These are phyloP conservation scores for Micromesistius poutassou DNA, from an alignment of 2,797 vertebrate species.

Conservation along the genomic window DNA sequence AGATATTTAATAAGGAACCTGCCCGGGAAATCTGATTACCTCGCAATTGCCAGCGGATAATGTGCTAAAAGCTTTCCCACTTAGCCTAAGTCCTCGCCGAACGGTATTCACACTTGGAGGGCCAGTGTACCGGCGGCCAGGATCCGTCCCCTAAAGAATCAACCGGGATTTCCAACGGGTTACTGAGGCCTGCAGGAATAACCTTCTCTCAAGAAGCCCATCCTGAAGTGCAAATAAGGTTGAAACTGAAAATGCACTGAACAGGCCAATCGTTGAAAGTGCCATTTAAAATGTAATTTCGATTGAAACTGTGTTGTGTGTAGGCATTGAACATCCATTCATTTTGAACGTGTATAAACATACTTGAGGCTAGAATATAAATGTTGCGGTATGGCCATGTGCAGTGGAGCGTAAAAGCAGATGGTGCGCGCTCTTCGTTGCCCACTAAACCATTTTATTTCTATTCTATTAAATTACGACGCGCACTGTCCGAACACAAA, in stretches of 20 bases:
- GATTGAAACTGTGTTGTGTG: too few species aligned
- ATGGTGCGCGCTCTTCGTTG: neutral
- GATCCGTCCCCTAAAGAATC: conserved; percentile 56
- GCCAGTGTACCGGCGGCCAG: conserved; percentile 50
- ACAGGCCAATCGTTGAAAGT: neutral
- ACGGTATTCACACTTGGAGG: conserved; percentile 89
- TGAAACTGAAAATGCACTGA: neutral
- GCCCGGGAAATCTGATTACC: conserved; percentile 83
- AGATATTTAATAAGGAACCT: conserved; percentile 82
- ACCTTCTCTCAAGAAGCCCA: neutral
- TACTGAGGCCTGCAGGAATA: neutral
- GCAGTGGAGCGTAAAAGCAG: neutral
- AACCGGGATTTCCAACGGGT: conserved; percentile 14
- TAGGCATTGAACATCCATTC: neutral
- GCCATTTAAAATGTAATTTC: neutral
- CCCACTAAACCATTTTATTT: neutral
- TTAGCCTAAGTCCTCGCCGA: conserved; percentile 81
- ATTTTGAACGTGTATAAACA: neutral
- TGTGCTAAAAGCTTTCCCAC: conserved; percentile 95
- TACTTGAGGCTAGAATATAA: neutral
- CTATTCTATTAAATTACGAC: neutral
- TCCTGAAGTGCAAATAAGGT: neutral
- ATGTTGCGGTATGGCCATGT: neutral
- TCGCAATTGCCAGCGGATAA: conserved; percentile 87
- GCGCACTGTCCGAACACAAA: neutral